Conservation (phyloP, 2,797 vertebrate genomes). For the Gallinago solitaria region DNA sequence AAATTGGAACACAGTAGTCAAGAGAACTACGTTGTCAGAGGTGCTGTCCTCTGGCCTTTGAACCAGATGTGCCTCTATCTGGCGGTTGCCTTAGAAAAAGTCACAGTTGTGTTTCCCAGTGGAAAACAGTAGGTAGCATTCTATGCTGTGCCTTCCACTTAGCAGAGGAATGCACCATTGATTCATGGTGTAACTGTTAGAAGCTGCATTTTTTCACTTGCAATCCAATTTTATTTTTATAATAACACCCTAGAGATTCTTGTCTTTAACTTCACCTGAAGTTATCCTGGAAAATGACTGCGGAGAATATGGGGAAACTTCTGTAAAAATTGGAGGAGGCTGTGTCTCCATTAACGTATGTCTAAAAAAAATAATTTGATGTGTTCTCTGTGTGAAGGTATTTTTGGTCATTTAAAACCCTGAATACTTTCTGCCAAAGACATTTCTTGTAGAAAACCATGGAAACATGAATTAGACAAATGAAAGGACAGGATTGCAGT, state of each 20-base stretch:
- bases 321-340: not conserved
- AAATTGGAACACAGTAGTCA: not conserved
- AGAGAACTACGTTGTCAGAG: not conserved
- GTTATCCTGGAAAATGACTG: not conserved
- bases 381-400: not conserved
- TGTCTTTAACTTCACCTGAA: not conserved
- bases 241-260: not conserved
- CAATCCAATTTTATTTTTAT: not conserved
- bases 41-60: not conserved
- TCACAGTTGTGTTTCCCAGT: not conserved
- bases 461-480: too few relatives aligned
- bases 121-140: not conserved
- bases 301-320: not conserved
- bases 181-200: accelerated
- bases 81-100: not conserved
- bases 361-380: accelerated
- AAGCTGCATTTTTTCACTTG: not conserved
- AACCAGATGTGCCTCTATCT: not conserved
- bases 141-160: not conserved
- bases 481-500: accelerated
- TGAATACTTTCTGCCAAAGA: not conserved
- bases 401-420: not conserved
- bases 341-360: accelerated
- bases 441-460: not conserved
- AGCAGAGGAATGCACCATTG: not conserved